Percentiles rank a stretch among this genome's conserved stretches.
These are phyloP conservation scores for Numenius arquata DNA, from an alignment of 2,113 vertebrate genomes.

Conservation along the genomic window DNA sequence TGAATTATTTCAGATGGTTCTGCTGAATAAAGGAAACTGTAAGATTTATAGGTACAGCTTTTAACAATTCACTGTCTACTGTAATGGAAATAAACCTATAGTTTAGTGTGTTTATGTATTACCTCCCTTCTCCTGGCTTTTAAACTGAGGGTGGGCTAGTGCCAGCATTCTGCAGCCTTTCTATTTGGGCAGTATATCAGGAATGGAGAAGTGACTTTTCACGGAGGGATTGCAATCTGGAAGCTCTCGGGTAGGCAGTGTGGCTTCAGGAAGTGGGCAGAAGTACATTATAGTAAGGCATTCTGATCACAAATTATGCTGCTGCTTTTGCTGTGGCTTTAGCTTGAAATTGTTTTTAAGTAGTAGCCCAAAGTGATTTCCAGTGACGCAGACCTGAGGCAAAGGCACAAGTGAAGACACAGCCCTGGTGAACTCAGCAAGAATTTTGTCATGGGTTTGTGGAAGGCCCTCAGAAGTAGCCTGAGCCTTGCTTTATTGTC, in stretches of 20 bases:
- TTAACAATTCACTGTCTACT: background rate
- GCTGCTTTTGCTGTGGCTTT: background rate
- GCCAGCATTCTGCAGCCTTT: background rate
- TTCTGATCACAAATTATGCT: background rate
- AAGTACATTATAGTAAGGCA: accelerated
- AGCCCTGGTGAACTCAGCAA: background rate
- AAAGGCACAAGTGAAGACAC: background rate
- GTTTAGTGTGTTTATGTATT: background rate
- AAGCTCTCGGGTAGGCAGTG: accelerated
- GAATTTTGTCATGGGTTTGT: background rate
- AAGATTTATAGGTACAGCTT: background rate
- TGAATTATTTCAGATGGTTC: background rate
- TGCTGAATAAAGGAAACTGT: background rate
- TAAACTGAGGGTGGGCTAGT: background rate
- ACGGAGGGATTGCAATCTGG: background rate
- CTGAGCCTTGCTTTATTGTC: background rate
- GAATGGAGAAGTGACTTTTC: background rate
- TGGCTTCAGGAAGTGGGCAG: background rate
- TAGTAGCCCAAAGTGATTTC: background rate
- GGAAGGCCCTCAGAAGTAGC: background rate
- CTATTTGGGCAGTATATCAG: background rate
- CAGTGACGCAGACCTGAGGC: background rate
- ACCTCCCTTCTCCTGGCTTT: background rate
- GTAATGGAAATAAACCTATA: background rate
- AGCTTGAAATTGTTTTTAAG: background rate